These are phyloP conservation scores for Tragelaphus imberbis DNA, from an alignment of 2,113 vertebrate species.

Conservation along the genomic window DNA sequence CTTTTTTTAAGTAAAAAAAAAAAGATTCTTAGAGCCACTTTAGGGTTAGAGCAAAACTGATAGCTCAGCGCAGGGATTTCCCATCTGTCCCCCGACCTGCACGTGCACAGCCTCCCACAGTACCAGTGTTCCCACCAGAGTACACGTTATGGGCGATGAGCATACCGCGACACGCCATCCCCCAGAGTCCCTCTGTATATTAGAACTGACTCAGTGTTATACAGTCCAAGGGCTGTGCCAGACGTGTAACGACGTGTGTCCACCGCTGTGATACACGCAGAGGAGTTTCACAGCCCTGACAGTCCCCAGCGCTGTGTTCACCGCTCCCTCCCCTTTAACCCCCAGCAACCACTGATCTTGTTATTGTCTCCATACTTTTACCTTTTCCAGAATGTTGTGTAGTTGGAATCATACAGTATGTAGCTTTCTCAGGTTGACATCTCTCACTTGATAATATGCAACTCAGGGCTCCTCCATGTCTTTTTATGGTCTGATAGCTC, in stretches of 20 bases:
- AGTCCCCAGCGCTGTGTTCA: not conserved
- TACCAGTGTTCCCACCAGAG: accelerated
- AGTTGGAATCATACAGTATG: not conserved
- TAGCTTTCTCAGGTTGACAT: not conserved
- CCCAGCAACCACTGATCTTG: accelerated
- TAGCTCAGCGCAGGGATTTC: not conserved
- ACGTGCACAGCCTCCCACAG: accelerated
- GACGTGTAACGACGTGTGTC: not conserved
- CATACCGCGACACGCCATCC: accelerated
- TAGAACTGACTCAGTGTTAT: not conserved
- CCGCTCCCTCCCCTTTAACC: too few species aligned
- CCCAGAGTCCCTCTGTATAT: not conserved
- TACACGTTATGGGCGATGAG: accelerated
- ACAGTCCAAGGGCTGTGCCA: not conserved
- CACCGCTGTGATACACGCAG: accelerated
- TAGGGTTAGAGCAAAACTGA: not conserved
- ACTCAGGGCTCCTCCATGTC: not conserved
- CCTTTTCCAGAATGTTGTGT: not conserved
- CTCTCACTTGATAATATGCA: not conserved
- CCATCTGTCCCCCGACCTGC: not conserved
- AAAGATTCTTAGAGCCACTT: not conserved
- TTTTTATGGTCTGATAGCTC: not conserved
- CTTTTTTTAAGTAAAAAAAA: not conserved
- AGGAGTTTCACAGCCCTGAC: not conserved
- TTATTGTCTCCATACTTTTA: not conserved